These are phyloP conservation scores for Sternarchorhynchus goeldii DNA, from an alignment of 2,797 vertebrate genomes.

Conservation along the genomic window DNA sequence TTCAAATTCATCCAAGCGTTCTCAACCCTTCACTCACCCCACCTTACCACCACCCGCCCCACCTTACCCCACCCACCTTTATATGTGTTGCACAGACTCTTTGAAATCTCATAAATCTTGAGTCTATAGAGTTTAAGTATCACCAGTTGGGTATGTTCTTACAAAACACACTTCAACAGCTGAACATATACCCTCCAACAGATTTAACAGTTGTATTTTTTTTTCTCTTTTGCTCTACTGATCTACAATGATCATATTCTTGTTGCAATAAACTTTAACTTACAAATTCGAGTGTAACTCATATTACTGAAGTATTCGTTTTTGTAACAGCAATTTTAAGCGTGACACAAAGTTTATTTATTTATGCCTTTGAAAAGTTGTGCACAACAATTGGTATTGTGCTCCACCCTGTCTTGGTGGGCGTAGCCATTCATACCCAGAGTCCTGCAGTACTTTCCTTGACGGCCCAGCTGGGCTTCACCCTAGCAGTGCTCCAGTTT, in stretches of 20 bases:
- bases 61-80: not conserved
- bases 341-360: too few species aligned
- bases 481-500: not conserved
- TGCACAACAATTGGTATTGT: too few species aligned
- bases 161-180: not conserved
- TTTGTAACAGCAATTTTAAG: too few species aligned
- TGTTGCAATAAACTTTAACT: too few species aligned
- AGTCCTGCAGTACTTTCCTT: too few species aligned
- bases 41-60: not conserved
- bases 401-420: too few species aligned
- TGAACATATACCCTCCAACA: not conserved
- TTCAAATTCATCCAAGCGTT: constrained; percentile 7
- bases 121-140: not conserved
- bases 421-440: too few species aligned
- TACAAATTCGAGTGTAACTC: too few species aligned
- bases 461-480: not conserved
- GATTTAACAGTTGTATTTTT: not conserved
- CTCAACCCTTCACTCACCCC: too few species aligned
- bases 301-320: too few species aligned
- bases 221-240: not conserved
- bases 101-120: not conserved
- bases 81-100: constrained; percentile 3
- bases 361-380: too few species aligned
- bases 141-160: not conserved
- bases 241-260: too few species aligned